These are phyloP conservation scores for Dioctria linearis DNA, from an alignment of 2,888 invertebrate genomes.

Conservation along the genomic window DNA sequence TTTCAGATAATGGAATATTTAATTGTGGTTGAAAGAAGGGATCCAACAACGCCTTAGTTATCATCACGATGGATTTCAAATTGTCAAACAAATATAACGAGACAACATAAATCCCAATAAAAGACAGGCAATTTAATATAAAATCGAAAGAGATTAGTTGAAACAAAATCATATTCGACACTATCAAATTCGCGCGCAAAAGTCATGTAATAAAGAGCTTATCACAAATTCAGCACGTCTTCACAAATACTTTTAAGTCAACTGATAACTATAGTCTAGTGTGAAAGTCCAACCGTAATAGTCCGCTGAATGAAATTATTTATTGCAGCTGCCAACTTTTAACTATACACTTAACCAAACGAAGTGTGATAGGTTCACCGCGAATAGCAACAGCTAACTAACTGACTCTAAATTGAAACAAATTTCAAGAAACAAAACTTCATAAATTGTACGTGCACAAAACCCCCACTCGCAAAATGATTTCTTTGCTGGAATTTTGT, in stretches of 20 bases:
- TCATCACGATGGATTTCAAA: constrained; percentile 75
- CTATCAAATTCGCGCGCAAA: not conserved
- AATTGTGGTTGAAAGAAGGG: constrained; percentile 79
- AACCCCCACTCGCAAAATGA: too few species aligned
- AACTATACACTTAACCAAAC: too few species aligned
- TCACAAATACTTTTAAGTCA: not conserved
- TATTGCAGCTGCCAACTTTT: too few species aligned
- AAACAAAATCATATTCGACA: constrained; percentile 1
- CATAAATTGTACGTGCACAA: too few species aligned
- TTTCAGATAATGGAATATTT: constrained; percentile 75
- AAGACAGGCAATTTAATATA: constrained; percentile 65
- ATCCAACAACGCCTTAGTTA: constrained; percentile 76
- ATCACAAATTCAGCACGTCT: not conserved
- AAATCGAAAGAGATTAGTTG: not conserved
- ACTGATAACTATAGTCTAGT: constrained; percentile 22
- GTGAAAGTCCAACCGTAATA: not conserved
- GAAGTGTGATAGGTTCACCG: too few species aligned
- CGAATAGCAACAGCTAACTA: too few species aligned
- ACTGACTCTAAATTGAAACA: too few species aligned
- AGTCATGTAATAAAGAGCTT: not conserved
- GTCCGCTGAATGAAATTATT: not conserved
- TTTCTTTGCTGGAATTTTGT: too few species aligned
- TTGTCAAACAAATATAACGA: constrained; percentile 74
- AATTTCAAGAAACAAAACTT: too few species aligned
- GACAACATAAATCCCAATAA: constrained; percentile 72